These are phyloP conservation scores for Megathymus violae DNA, from an alignment of 1,140 invertebrate species.

Conservation along the genomic window DNA sequence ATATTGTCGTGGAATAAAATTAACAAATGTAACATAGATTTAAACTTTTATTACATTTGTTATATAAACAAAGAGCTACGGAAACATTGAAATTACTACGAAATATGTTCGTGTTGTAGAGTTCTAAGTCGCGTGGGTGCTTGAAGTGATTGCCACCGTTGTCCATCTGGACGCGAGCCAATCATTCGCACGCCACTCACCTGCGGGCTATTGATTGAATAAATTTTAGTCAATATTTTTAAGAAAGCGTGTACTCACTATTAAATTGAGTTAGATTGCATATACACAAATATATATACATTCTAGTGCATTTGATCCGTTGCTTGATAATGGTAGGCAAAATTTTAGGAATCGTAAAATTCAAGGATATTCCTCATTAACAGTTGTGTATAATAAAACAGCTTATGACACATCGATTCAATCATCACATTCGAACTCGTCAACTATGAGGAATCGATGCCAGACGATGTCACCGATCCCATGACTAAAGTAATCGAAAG, in stretches of 20 bases:
- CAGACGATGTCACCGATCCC: constrained; percentile 40
- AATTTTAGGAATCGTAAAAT: constrained; percentile 32
- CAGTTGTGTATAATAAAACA: constrained; percentile 21
- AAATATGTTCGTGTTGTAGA: constrained; percentile 65
- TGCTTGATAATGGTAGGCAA: too few relatives aligned
- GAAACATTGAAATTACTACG: constrained; percentile 36
- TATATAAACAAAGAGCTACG: constrained; percentile 8
- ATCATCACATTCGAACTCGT: constrained; percentile 24
- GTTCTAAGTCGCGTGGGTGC: constrained; percentile 56
- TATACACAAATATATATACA: too few relatives aligned
- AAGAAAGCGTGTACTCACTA: constrained; percentile 16
- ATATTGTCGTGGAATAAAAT: too few relatives aligned
- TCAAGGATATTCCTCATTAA: constrained; percentile 26
- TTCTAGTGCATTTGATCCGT: too few relatives aligned
- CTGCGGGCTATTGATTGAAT: constrained; percentile 64
- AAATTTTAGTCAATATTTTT: constrained; percentile 38
- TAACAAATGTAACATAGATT: background rate
- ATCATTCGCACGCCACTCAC: constrained; percentile 65
- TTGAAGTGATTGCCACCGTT: constrained; percentile 48
- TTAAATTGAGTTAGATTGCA: background rate
- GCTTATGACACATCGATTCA: constrained; percentile 29
- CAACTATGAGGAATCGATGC: constrained; percentile 41
- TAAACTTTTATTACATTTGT: background rate
- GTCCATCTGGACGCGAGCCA: constrained; percentile 66
- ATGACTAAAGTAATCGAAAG: constrained; percentile 54